Evolutionary conservation across 2,888 invertebrate species (phyloP).

Genomic region (Rhagonycha fulva): DNA sequence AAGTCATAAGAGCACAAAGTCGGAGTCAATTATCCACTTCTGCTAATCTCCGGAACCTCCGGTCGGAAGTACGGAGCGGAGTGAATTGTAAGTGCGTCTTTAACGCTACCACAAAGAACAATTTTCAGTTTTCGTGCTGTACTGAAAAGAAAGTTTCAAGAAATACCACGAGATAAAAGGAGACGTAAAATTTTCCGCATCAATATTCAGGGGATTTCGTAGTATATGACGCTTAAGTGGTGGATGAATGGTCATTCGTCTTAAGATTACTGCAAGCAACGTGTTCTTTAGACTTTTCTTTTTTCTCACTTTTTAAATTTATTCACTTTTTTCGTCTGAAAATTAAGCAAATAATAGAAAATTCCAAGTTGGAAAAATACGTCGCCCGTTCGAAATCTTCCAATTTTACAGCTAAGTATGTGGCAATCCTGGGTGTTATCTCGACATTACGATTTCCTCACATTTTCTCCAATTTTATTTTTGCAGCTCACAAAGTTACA

Average conservation of each 20-base stretch:
- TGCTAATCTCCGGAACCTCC: constrained; percentile 51
- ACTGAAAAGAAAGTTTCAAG: constrained; percentile 14
- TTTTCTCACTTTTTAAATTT: background rate
- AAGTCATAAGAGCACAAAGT: constrained; percentile 6
- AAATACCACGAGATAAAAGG: constrained; percentile 2
- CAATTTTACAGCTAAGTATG: constrained; percentile 4
- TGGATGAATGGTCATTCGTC: constrained; percentile 39
- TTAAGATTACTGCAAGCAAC: constrained; percentile 16
- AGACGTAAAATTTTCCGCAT: constrained; percentile 23
- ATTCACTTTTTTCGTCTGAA: background rate
- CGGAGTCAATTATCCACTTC: constrained; percentile 53
- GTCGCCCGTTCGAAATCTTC: background rate
- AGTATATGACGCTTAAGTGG: constrained; percentile 30
- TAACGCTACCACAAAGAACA: constrained; percentile 46
- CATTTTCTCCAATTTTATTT: background rate
- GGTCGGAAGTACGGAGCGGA: constrained; percentile 43
- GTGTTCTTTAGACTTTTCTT: background rate
- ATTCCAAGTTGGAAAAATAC: background rate
- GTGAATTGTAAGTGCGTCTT: constrained; percentile 42
- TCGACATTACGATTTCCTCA: background rate
- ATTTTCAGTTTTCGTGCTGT: constrained; percentile 39
- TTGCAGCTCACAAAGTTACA: background rate
- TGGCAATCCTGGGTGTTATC: background rate
- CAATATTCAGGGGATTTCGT: constrained; percentile 37
- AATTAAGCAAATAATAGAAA: background rate